Conservation (phyloP, 1,140 invertebrate species). For the Laodelphax striatellus region DNA sequence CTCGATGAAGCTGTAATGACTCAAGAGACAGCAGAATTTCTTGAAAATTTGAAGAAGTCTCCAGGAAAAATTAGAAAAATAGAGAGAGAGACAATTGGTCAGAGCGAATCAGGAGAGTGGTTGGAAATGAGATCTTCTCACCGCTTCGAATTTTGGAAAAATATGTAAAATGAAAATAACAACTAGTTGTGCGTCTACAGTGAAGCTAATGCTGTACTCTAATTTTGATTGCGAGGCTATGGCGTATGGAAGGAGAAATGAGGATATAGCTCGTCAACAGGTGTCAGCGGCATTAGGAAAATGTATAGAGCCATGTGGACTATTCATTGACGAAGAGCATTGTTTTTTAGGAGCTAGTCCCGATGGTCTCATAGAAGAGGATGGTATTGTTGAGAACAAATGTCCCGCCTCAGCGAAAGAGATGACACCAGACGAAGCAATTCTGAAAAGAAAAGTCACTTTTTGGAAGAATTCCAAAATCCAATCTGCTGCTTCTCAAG, state of each 20-base stretch:
- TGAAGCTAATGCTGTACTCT: conserved; percentile 10
- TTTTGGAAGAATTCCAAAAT: too few relatives aligned
- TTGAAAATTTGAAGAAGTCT: not conserved
- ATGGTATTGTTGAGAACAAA: conserved; percentile 22
- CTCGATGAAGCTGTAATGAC: not conserved
- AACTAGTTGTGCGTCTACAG: conserved; percentile 21
- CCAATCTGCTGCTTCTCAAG: too few relatives aligned
- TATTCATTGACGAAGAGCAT: conserved; percentile 28
- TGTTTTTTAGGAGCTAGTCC: conserved; percentile 30
- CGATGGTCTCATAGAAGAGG: conserved; percentile 31
- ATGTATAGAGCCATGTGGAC: conserved; percentile 25
- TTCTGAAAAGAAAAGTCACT: not conserved
- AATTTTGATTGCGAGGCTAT: not conserved
- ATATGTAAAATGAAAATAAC: conserved; percentile 23
- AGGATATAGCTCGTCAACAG: not conserved
- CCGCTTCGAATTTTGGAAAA: conserved; percentile 30
- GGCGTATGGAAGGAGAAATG: conserved; percentile 6
- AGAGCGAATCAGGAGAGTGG: conserved; percentile 10
- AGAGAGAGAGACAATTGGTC: not conserved
- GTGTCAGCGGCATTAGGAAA: not conserved
- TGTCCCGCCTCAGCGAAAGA: conserved; percentile 12
- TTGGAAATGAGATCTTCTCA: conserved; percentile 24
- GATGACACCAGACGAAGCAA: conserved; percentile 17
- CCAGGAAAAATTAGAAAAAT: not conserved
- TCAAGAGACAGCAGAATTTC: not conserved